Percentiles rank a stretch among this genome's conserved stretches.
Conservation (phyloP, 2,797 vertebrate genomes). For the Acomys russatus region DNA sequence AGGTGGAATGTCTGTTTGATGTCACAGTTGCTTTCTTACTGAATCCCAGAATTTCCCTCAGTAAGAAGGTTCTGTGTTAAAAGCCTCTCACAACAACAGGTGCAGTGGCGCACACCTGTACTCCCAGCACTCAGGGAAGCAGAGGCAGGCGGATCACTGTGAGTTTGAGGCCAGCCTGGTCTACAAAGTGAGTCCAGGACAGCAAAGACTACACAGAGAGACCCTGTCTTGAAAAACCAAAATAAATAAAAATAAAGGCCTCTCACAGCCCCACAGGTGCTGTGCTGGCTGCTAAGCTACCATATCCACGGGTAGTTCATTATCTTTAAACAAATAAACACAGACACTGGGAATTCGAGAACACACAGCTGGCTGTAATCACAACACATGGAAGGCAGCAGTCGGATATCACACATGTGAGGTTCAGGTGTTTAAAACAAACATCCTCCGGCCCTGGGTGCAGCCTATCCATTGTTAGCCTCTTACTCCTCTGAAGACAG, state of each 20-base stretch:
- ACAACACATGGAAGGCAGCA: neutral
- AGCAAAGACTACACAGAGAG: no score
- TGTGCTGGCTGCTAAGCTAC: neutral
- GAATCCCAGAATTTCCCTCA: neutral
- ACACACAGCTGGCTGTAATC: neutral
- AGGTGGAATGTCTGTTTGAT: neutral
- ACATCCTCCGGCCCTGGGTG: neutral
- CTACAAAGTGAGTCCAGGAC: no score
- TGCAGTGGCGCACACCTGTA: no score
- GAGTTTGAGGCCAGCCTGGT: no score
- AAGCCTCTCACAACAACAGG: neutral
- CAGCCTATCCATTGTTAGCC: neutral
- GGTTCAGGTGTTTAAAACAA: constrained; percentile 12
- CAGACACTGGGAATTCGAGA: no score
- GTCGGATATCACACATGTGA: neutral
- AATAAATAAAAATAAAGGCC: neutral
- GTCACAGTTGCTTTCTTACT: neutral
- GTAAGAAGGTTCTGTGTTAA: neutral
- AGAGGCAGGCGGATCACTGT: no score
- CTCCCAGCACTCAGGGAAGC: no score
- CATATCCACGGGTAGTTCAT: neutral
- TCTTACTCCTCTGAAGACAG: neutral
- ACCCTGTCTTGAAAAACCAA: no score
- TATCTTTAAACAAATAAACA: neutral
- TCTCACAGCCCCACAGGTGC: neutral